Base-by-base conservation (phyloP, 2,888 invertebrate species). In the Pharmacophagus antenor region DNA sequence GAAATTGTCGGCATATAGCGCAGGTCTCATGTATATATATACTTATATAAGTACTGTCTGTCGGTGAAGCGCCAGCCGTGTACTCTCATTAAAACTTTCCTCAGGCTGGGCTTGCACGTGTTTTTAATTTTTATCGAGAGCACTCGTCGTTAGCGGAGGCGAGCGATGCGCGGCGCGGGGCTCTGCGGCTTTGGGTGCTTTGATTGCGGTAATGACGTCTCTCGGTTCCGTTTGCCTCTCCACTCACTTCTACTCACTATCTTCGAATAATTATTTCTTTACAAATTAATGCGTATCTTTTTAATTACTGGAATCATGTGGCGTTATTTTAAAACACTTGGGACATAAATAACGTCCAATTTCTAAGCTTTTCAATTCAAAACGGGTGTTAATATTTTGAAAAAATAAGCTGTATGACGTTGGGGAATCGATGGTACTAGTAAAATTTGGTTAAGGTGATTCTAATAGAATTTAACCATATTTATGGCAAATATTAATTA, bases 41-140 rank as follows among this genome's bases (percentile, higher is more conserved):
- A 67, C 65, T 63, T 63, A 64, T 65, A 68, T 63, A 64, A 67
- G 65, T 66, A 66, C 67, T 74, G 73, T 75, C 77, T 79, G 69
- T 71, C 71, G 73, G 74, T 74, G 74, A 76, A 79, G 73, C 75
- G 72, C 73, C 72, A 74, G 72, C 80, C 82, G 82, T 84, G 85
- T 85, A 82, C 83, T 84, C 84, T 89, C 90, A 90, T 90, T 90
- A 90, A 90, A 90, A 90, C 82, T 90, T 90, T 90, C 88, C 88
- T 90, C 85, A 82, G 88, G 80, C 85, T 82, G 84, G 82, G 85
- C 82, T 81, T 86, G 89, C 89, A 89, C 89, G 88, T 90, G 90
- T 90, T 90, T 90, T 90, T 90, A 90, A 89, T 90, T 90, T 90
- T 89, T 90, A 90, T 90, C 89, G 90, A 90, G 89, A 89, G 88